Conservation (phyloP, 2,888 invertebrate species). For the Acrobeloides nanus region DNA sequence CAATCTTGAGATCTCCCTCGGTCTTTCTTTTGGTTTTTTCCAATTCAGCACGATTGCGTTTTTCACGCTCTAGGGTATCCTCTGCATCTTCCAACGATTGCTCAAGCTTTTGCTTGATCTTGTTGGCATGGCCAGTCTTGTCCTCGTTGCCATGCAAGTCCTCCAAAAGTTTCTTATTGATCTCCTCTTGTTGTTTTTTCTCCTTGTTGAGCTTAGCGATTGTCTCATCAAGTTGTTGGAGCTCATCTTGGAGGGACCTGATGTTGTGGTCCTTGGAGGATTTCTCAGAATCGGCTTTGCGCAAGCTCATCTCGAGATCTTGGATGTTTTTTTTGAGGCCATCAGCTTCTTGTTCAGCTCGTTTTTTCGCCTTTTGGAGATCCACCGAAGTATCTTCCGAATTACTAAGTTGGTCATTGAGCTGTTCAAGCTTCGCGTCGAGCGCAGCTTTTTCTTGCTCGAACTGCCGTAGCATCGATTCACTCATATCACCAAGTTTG, state of each 20-base stretch:
- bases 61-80: constrained; percentile 96
- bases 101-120: constrained; percentile 53
- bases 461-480: constrained; percentile 96
- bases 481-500: constrained; percentile 61
- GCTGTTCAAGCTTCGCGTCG: constrained; percentile 67
- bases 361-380: constrained; percentile 49
- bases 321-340: constrained; percentile 62
- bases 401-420: constrained; percentile 60
- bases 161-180: constrained; percentile 52
- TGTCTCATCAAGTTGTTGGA: constrained; percentile 47
- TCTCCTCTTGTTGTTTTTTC: constrained; percentile 72
- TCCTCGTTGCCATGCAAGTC: constrained; percentile 53
- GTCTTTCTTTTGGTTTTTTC: constrained; percentile 80
- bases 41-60: constrained; percentile 93
- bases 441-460: constrained; percentile 93
- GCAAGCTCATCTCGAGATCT: constrained; percentile 31
- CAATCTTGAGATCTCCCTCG: constrained; percentile 95
- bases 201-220: constrained; percentile 53
- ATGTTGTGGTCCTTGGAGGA: constrained; percentile 51
- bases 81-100: constrained; percentile 64
- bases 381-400: constrained; percentile 50
- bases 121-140: constrained; percentile 54
- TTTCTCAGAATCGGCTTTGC: constrained; percentile 51
- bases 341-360: constrained; percentile 85
- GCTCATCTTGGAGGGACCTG: constrained; percentile 50